These are phyloP conservation scores for Zophobas atratus DNA, from an alignment of 1,140 invertebrate genomes.

Conservation along the genomic window DNA sequence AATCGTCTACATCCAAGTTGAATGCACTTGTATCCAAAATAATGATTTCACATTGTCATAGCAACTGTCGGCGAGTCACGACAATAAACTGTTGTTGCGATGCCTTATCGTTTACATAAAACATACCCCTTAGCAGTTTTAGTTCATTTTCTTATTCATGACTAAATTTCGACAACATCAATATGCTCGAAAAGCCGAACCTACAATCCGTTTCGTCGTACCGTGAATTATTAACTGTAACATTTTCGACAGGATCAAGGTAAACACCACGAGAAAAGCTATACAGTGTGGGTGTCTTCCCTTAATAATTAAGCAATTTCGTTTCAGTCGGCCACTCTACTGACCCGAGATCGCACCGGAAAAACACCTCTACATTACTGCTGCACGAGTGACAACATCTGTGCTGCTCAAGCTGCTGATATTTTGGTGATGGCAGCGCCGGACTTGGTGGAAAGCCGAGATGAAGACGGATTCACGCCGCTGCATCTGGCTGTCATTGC, in stretches of 20 bases:
- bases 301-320: slow-evolving; percentile 23
- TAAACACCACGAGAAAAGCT: neutral
- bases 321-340: slow-evolving; percentile 74
- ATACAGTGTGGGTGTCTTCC: neutral
- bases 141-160: neutral
- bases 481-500: slow-evolving; percentile 95
- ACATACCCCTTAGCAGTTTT: neutral
- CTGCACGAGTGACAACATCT: slow-evolving; percentile 71
- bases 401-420: slow-evolving; percentile 74
- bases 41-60: slow-evolving; percentile 61
- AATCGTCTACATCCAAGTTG: slow-evolving; percentile 23
- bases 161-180: slow-evolving; percentile 1
- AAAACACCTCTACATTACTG: slow-evolving; percentile 95
- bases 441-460: slow-evolving; percentile 83
- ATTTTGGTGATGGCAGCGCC: slow-evolving; percentile 83
- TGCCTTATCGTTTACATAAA: neutral
- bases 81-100: slow-evolving; percentile 24
- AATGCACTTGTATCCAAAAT: slow-evolving; percentile 45
- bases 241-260: slow-evolving; percentile 14
- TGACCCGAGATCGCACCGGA: slow-evolving; percentile 84
- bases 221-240: slow-evolving; percentile 13
- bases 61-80: slow-evolving; percentile 54
- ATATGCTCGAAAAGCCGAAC: slow-evolving; percentile 2
- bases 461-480: slow-evolving; percentile 95
- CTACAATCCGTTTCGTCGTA: neutral